Evolutionary conservation across 1,140 invertebrate species (phyloP).

Genomic region (Hormaphis cornu): DNA sequence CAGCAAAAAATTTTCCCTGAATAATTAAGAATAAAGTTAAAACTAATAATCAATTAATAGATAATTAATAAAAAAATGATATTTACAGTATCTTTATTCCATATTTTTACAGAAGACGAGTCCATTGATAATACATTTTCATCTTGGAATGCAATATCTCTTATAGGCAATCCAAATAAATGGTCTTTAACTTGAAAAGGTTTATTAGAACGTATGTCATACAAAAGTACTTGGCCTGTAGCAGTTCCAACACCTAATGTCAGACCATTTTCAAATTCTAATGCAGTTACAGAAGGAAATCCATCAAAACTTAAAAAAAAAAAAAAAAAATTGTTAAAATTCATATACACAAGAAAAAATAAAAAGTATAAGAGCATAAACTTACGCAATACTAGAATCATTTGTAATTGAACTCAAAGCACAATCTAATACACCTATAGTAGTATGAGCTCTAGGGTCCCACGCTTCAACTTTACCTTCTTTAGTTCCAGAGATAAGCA

Average conservation of each 20-base stretch:
- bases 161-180: constrained; percentile 86
- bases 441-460: constrained; percentile 73
- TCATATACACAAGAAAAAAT: constrained; percentile 17
- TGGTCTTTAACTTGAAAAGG: constrained; percentile 90
- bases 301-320: constrained; percentile 49
- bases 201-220: constrained; percentile 86
- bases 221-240: constrained; percentile 86
- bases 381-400: constrained; percentile 38
- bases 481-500: constrained; percentile 79
- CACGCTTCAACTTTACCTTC: constrained; percentile 91
- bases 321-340: constrained; percentile 32
- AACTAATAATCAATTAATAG: constrained; percentile 3
- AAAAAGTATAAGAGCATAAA: not conserved
- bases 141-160: constrained; percentile 78
- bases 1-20: constrained; percentile 86
- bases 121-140: constrained; percentile 89
- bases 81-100: constrained; percentile 80
- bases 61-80: constrained; percentile 2
- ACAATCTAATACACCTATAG: constrained; percentile 76
- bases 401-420: constrained; percentile 60
- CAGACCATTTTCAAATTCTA: constrained; percentile 73
- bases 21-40: constrained; percentile 39
- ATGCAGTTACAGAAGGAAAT: constrained; percentile 67
- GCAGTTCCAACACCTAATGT: constrained; percentile 84
- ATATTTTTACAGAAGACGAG: constrained; percentile 83